These are phyloP conservation scores for Tychaedon coryphoeus DNA, from an alignment of 2,113 vertebrate species.

Conservation along the genomic window DNA sequence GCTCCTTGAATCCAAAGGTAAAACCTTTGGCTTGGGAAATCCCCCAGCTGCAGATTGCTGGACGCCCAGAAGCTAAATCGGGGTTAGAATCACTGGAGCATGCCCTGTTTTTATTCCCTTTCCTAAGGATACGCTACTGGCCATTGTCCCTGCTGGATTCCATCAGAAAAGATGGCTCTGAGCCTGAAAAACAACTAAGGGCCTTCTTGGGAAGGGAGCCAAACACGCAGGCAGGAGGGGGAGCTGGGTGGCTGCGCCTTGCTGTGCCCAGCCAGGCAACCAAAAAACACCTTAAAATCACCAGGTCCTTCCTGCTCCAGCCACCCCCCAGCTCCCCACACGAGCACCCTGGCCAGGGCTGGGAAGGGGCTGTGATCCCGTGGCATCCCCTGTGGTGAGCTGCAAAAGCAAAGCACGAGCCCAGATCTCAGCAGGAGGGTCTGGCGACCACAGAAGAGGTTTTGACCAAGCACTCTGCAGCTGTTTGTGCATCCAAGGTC, in stretches of 20 bases:
- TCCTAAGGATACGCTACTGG: constrained; percentile 29
- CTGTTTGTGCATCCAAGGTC: not conserved
- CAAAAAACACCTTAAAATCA: not conserved
- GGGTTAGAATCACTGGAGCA: constrained; percentile 46
- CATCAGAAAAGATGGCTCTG: not conserved
- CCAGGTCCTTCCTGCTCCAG: not conserved
- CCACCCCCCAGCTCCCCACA: not conserved
- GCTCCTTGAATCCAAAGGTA: not conserved
- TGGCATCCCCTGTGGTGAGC: not conserved
- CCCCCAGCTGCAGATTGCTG: not conserved
- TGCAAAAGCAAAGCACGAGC: not conserved
- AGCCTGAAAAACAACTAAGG: constrained; percentile 6
- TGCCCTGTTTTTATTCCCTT: constrained; percentile 29
- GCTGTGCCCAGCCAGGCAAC: not conserved
- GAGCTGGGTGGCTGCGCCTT: not conserved
- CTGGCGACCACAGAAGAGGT: not conserved
- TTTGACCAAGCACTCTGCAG: not conserved
- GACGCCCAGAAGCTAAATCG: not conserved
- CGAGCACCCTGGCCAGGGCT: not conserved
- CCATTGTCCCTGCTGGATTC: constrained; percentile 45
- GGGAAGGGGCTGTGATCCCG: not conserved
- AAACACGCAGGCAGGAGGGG: not conserved
- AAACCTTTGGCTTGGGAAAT: constrained; percentile 14
- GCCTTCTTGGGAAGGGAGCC: constrained; percentile 9
- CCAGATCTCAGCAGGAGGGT: not conserved